Conservation (phyloP, 2,113 vertebrate genomes). For the Psettodes erumei region DNA sequence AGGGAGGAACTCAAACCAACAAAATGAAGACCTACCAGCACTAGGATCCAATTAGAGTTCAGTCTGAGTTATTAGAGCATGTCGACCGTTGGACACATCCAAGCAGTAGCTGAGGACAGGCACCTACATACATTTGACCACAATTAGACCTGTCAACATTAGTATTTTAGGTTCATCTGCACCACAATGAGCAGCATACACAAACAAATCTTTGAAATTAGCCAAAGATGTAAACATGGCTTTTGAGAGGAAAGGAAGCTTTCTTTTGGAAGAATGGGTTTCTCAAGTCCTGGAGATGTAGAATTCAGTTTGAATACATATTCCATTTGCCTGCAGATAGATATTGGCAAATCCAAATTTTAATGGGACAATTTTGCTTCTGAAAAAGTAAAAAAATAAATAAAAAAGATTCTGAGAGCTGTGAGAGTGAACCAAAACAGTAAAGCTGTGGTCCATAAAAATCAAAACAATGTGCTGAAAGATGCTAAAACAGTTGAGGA, state of each 20-base stretch:
- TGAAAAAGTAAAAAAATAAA: not conserved
- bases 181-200: not conserved
- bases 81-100: constrained; percentile 58
- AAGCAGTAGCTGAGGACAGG: constrained; percentile 38
- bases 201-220: not conserved
- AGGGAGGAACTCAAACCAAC: constrained; percentile 18
- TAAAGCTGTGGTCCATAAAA: not conserved
- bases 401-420: too few species aligned
- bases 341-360: not conserved
- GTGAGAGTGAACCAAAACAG: not conserved
- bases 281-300: too few species aligned
- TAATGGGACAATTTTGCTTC: not conserved
- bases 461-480: not conserved
- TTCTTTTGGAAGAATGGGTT: too few species aligned
- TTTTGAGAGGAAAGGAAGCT: not conserved
- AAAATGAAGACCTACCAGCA: constrained; percentile 47
- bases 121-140: constrained; percentile 44
- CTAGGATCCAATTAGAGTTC: constrained; percentile 73
- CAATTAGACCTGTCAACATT: constrained; percentile 36
- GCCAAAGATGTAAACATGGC: not conserved
- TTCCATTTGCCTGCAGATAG: not conserved
- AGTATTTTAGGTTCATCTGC: not conserved
- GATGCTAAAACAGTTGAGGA: not conserved
- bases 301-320: not conserved
- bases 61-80: constrained; percentile 79